phyloP scores from a whole-genome alignment of 2,113 vertebrate species.

The Pterocles orientalis region DNA sequence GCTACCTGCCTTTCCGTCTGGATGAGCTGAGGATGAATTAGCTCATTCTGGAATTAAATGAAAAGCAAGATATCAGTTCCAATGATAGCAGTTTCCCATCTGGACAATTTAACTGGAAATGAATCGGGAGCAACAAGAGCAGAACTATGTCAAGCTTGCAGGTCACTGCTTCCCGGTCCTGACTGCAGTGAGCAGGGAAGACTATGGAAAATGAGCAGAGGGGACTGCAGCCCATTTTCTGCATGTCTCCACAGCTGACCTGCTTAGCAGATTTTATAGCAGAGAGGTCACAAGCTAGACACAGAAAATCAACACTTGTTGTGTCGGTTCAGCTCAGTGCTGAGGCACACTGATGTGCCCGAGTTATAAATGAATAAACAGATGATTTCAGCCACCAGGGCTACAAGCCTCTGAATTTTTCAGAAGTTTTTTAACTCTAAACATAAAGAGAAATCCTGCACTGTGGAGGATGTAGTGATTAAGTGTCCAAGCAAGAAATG shows the following conservation, averaged over 20 bases:
- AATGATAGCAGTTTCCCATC: not conserved
- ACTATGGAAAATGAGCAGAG: conserved; percentile 7
- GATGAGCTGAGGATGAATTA: conserved; percentile 39
- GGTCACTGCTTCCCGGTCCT: conserved; percentile 10
- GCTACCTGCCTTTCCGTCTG: not conserved
- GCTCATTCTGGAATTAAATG: conserved; percentile 9
- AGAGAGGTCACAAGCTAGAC: conserved; percentile 44
- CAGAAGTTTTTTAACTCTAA: conserved; percentile 31
- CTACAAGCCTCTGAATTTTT: conserved; percentile 40
- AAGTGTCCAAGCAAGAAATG: not conserved
- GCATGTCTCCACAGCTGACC: conserved; percentile 39
- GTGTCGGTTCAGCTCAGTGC: conserved; percentile 56
- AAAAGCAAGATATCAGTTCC: not conserved
- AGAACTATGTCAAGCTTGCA: conserved; percentile 1
- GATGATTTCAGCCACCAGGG: conserved; percentile 39
- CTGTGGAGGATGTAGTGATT: not conserved
- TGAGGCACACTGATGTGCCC: conserved; percentile 41
- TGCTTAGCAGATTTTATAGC: conserved; percentile 46
- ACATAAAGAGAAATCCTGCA: not conserved
- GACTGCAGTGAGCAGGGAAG: not conserved
- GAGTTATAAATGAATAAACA: conserved; percentile 62
- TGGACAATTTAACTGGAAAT: conserved; percentile 33
- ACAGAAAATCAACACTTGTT: conserved; percentile 57
- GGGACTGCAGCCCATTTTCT: conserved; percentile 41
- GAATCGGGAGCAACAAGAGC: conserved; percentile 14